phyloP scores from a whole-genome alignment of 2,113 vertebrate species.

The Montifringilla adamsi region DNA sequence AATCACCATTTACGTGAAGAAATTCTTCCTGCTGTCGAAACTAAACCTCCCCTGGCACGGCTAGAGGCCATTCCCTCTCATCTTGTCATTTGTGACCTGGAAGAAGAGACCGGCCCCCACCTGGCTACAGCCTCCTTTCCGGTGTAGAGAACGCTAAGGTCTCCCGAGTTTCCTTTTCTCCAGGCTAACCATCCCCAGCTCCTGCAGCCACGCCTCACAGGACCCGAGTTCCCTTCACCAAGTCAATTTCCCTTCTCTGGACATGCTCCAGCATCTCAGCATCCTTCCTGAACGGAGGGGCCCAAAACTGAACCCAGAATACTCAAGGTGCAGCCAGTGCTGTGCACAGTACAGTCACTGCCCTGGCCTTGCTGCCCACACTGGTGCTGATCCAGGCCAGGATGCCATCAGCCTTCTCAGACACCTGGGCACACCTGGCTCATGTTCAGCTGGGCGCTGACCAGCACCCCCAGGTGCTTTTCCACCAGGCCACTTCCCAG shows the following conservation, averaged over 20 bases:
- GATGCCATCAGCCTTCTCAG: not conserved
- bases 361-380: not conserved
- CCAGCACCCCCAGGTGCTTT: not conserved
- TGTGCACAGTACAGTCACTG: not conserved
- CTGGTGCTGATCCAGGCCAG: not conserved
- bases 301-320: not conserved
- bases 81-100: not conserved
- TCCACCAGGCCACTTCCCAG: not conserved
- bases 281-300: not conserved
- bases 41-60: not conserved
- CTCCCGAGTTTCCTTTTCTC: not conserved
- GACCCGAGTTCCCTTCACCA: not conserved
- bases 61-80: not conserved
- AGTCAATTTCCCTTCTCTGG: not conserved
- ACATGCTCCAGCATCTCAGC: not conserved
- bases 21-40: not conserved
- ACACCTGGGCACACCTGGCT: not conserved
- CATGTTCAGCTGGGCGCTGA: not conserved
- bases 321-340: not conserved
- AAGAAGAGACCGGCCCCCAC: not conserved
- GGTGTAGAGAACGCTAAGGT: fast-evolving
- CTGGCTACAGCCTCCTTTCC: not conserved
- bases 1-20: not conserved
- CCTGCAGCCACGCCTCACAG: too few relatives aligned
- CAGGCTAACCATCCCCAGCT: not conserved